Percentiles rank a stretch among this genome's conserved stretches.
Conservation (phyloP, 30 jellyfish, hydroid and myxozoan genomes). For the Aurelia aurita complex sp. Pacific region DNA sequence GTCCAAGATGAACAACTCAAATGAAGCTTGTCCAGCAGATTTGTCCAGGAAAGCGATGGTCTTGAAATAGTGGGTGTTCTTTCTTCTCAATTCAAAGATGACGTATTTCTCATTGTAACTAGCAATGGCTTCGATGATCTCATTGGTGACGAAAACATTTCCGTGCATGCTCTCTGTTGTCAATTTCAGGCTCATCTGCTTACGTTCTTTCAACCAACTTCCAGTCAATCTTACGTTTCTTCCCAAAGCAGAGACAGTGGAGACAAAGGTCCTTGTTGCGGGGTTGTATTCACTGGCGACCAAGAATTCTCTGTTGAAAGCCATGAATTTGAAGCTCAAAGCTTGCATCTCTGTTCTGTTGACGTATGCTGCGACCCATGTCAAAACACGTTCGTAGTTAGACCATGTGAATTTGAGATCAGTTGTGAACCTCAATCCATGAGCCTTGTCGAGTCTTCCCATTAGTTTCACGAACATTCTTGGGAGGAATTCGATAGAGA, state of each 20-base stretch:
- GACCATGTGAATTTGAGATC: conserved; percentile 80
- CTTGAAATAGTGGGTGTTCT: conserved; percentile 36
- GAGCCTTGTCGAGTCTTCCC: conserved; percentile 78
- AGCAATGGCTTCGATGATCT: conserved; percentile 55
- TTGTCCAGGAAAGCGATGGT: conserved; percentile 42
- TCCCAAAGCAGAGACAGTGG: conserved; percentile 61
- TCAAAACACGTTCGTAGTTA: conserved; percentile 67
- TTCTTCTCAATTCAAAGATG: conserved; percentile 48
- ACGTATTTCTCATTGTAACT: conserved; percentile 34
- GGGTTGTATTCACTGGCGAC: conserved; percentile 58
- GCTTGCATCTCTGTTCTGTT: conserved; percentile 50
- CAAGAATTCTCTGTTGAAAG: conserved; percentile 40
- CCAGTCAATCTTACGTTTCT: conserved; percentile 55
- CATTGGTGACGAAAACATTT: conserved; percentile 24
- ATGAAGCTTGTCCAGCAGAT: conserved; percentile 34
- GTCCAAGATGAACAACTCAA: conserved; percentile 42
- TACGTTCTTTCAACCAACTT: conserved; percentile 51
- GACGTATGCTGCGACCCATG: conserved; percentile 71
- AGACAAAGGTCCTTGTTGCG: conserved; percentile 32
- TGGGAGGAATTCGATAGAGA: conserved; percentile 92
- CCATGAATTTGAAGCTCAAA: conserved; percentile 45
- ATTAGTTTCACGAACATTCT: conserved; percentile 80
- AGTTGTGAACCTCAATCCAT: conserved; percentile 83
- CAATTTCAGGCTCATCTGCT: conserved; percentile 36
- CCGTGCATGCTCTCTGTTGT: conserved; percentile 34